These are phyloP conservation scores for Pandemis cinnamomeana DNA, from an alignment of 2,888 invertebrate species.

Conservation along the genomic window DNA sequence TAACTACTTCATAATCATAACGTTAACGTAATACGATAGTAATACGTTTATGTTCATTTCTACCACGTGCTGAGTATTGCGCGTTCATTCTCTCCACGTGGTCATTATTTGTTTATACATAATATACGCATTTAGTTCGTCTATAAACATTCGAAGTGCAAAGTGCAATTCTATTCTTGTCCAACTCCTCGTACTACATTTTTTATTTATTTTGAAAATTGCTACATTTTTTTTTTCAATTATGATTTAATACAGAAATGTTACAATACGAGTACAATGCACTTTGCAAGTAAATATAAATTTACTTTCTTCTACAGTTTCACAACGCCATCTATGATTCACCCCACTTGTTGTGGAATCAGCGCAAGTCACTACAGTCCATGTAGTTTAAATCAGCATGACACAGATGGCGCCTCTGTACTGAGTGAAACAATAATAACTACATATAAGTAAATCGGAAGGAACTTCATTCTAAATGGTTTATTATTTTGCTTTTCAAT, in stretches of 20 bases:
- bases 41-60: constrained; percentile 13
- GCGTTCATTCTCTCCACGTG: constrained; percentile 30
- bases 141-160: not conserved
- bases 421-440: constrained; percentile 45
- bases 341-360: constrained; percentile 25
- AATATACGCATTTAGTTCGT: constrained; percentile 16
- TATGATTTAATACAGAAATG: not conserved
- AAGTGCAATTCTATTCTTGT: not conserved
- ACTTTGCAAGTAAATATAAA: not conserved
- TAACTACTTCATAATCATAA: not conserved
- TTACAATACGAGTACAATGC: not conserved
- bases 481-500: not conserved
- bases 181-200: not conserved
- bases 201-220: not conserved
- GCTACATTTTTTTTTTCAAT: not conserved
- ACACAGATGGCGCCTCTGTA: constrained; percentile 42
- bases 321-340: constrained; percentile 33
- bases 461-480: not conserved
- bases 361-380: constrained; percentile 14
- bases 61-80: constrained; percentile 17
- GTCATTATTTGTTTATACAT: constrained; percentile 28
- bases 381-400: constrained; percentile 9
- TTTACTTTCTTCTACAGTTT: not conserved
- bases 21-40: constrained; percentile 19
- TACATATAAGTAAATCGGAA: not conserved